These are phyloP conservation scores for Diglossa brunneiventris DNA, from an alignment of 2,113 vertebrate genomes.

Conservation along the genomic window DNA sequence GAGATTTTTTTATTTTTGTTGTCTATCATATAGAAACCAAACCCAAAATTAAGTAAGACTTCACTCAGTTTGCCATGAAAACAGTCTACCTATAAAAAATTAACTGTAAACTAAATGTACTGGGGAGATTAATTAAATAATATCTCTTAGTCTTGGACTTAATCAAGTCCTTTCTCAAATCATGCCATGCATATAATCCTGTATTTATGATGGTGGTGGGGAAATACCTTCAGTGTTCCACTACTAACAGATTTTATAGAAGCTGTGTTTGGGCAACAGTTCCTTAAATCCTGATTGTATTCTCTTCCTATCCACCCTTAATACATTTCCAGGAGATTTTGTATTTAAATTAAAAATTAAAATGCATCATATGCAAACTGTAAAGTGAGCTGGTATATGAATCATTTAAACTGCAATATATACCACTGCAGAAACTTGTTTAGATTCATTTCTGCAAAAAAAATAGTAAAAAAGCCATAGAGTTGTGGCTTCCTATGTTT, in stretches of 20 bases:
- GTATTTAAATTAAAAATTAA: conserved; percentile 29
- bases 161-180: neutral
- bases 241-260: neutral
- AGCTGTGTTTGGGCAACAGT: neutral
- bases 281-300: neutral
- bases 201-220: neutral
- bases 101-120: neutral
- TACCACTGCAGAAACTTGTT: neutral
- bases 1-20: neutral
- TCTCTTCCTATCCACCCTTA: neutral
- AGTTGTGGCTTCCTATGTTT: neutral
- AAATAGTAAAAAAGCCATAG: neutral
- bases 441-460: neutral
- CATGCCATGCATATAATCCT: neutral
- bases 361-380: neutral
- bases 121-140: neutral
- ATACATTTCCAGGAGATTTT: neutral
- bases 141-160: neutral
- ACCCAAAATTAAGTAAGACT: neutral
- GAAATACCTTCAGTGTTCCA: neutral
- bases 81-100: neutral
- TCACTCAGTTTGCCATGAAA: neutral
- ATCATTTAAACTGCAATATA: neutral
- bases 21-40: neutral
- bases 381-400: neutral